Evolutionary conservation across 2,113 vertebrate genomes (phyloP).

Genomic region (Sylvilagus bachmani): DNA sequence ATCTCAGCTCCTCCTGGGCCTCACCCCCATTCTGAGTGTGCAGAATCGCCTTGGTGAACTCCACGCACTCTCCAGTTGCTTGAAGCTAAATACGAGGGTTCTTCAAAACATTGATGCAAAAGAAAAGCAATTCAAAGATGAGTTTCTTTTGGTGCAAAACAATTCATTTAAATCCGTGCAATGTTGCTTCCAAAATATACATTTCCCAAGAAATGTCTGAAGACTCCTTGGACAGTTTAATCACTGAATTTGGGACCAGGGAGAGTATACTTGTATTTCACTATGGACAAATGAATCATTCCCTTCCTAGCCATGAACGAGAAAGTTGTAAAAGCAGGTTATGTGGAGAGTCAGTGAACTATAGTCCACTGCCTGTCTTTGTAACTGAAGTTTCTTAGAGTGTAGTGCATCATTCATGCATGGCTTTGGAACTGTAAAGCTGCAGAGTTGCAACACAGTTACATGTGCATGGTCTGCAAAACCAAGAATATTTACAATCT

Average conservation of each 20-base stretch:
- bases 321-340: not conserved
- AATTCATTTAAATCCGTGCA: no score
- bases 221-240: not conserved
- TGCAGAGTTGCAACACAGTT: not conserved
- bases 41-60: not conserved
- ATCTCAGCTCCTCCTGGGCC: not conserved
- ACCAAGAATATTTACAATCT: not conserved
- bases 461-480: not conserved
- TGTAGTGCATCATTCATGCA: not conserved
- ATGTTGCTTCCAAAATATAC: no score
- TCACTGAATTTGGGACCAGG: not conserved
- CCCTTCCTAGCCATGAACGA: not conserved
- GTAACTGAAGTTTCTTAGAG: not conserved
- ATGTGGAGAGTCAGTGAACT: not conserved
- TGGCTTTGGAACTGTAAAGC: not conserved
- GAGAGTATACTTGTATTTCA: not conserved
- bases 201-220: no score
- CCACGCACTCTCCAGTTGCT: not conserved
- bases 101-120: no score
- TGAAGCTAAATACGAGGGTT: not conserved
- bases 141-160: no score
- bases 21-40: not conserved
- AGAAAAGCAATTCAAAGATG: no score
- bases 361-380: not conserved
- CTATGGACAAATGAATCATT: not conserved